Conservation (phyloP, 2,888 invertebrate genomes). For the Tigriopus californicus region DNA sequence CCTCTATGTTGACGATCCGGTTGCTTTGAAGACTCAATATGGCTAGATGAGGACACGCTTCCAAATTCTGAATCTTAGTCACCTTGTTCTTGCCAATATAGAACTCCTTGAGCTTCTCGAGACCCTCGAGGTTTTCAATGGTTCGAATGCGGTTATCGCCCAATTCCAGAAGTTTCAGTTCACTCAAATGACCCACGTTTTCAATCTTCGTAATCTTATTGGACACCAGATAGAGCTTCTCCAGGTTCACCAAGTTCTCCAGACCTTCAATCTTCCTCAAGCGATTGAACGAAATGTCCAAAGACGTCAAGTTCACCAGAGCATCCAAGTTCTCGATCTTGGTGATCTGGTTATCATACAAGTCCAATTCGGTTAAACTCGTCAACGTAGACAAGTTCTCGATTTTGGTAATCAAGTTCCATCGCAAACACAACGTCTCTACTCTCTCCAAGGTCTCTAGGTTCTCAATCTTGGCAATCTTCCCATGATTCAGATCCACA, state of each 20-base stretch:
- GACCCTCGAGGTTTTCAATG: constrained; percentile 63
- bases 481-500: constrained; percentile 74
- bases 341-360: constrained; percentile 92
- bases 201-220: constrained; percentile 72
- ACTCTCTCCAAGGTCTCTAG: constrained; percentile 49
- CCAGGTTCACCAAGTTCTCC: constrained; percentile 48
- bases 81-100: constrained; percentile 94
- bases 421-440: constrained; percentile 64
- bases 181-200: constrained; percentile 57
- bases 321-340: constrained; percentile 71
- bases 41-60: constrained; percentile 46
- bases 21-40: constrained; percentile 69
- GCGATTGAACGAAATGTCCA: constrained; percentile 91
- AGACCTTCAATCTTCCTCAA: constrained; percentile 68
- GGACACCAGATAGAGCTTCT: constrained; percentile 68
- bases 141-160: constrained; percentile 82
- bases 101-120: constrained; percentile 52
- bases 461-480: constrained; percentile 63
- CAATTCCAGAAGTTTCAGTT: constrained; percentile 66
- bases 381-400: constrained; percentile 60
- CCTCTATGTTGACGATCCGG: constrained; percentile 66
- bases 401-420: constrained; percentile 88
- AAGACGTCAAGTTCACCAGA: constrained; percentile 63
- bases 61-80: constrained; percentile 59
- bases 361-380: constrained; percentile 65